Evolutionary conservation across 2,113 vertebrate genomes (phyloP), one percentile per base, ranked within the genome.

Genomic region (Dromaius novaehollandiae): DNA sequence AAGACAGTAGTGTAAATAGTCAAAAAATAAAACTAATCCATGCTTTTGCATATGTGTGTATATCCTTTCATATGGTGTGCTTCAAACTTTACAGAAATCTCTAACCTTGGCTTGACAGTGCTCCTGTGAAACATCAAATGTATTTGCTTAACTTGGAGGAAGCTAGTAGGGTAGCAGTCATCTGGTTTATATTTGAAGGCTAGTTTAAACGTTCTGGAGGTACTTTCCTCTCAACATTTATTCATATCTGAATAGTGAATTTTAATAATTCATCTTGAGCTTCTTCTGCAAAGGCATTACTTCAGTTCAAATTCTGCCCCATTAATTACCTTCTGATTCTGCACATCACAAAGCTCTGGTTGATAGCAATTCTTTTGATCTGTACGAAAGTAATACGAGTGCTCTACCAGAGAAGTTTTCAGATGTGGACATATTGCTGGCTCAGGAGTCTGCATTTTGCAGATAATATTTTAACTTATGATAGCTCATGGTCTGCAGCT

Each of bases 381-480:
- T 48, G 12, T 40, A 24, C 79, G 64, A 87, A 82, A 93, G 24
- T 46, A 96, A 56, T 88, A 92, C 82, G 50, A 91, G 66, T 75
- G 34, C 48, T 91, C 51, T 73, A 85, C 46, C 71, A 82, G 73
- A 51, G 87, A 95, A 77, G 50, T 93, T 94, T 89, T 96, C 76
- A 91, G 74, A 94, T 90, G 65, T 82, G 83, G 82, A 95, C 75
- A 79, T 46, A 44, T 60, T 83, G 73, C 74, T 94, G 83, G 86
- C 86, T 64, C 81, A 92, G 26, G 26, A 93, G 63, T 46, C 89
- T 96, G 90, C 56, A 93, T 94, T 96, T 95, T 93, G 80, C 55
- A 97, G 97, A 96, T 97, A 97, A 95, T 97, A 98, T 93, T 97
- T 96, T 94, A 94, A 88, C 77, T 90, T 96, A 80, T 36, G 81